Base-by-base conservation (phyloP, 64 coral and sea anemone species). In the Pocillopora verrucosa region DNA sequence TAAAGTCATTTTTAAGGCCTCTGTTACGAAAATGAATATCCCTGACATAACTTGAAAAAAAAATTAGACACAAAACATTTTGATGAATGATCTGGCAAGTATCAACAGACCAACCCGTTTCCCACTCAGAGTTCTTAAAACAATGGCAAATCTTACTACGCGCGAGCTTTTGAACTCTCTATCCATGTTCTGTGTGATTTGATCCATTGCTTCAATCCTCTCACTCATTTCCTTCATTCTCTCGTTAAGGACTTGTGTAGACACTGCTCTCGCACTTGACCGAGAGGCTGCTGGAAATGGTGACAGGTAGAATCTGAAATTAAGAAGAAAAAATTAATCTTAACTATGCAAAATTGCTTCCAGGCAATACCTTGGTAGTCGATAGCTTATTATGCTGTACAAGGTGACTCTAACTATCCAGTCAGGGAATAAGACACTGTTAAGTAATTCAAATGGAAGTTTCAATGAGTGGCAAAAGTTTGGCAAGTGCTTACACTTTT, bases 181-280 rank as follows among this genome's bases (percentile, higher is more conserved):
- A 41, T 92, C 90, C 83, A 92, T 92, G 20, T 92, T 92, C 5
- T 92, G 75, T 24, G 90, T 87, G 58, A 92, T 87, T 72, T 87
- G 82, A 65, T 92, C 90, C 51, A 92, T 92, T 11, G 63, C 84
- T 20, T 92, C 90, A 80, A 92, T 65, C 22, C 78, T 36, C 26
- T 92, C 73, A 34, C n/a, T 87, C 82, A 92, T 92, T 59, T 92
- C 90, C 41, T 86, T 65, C 41, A 92, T 74, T 58, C 90, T 83
- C 16, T 77, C 64, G 26, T 62, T 77, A 19, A 92, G 59, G 0
- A 62, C 30, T 59, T 92, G 81, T 45, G 83, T 79, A 6, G 90
- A 86, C 9, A 87, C 60, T 11, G 57, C 70, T 11, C 82, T 72
- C 10, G 81, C 81, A 56, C 64, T 72, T 13, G 82, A 72, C 82